phyloP scores from a whole-genome alignment of 1,140 invertebrate species.

The Plectrocnemia conspersa region DNA sequence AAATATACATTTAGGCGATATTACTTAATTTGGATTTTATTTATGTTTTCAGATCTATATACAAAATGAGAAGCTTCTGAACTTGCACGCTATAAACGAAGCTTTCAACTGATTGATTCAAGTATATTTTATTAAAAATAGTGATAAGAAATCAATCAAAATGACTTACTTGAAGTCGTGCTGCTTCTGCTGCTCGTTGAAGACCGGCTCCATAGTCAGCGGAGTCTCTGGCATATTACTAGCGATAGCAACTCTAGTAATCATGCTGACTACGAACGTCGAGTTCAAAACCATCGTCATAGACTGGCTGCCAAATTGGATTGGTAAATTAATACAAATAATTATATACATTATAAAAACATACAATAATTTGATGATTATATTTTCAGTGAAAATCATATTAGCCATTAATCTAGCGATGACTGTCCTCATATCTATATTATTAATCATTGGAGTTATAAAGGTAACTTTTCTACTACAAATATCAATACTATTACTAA shows the following conservation, averaged over 20 bases:
- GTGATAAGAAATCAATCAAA: constrained; percentile 30
- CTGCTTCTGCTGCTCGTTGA: constrained; percentile 63
- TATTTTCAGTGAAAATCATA: constrained; percentile 66
- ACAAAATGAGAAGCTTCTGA: no score
- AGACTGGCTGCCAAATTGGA: constrained; percentile 53
- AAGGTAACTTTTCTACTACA: constrained; percentile 65
- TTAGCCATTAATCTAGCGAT: constrained; percentile 74
- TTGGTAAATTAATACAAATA: constrained; percentile 35
- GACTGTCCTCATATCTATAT: constrained; percentile 69
- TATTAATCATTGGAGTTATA: constrained; percentile 68
- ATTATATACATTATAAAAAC: constrained; percentile 15
- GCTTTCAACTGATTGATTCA: no score
- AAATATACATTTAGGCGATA: not conserved
- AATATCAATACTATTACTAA: no score
- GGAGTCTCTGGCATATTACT: constrained; percentile 62
- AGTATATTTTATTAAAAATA: no score
- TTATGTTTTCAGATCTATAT: no score
- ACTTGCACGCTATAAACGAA: no score
- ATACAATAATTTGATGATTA: not conserved
- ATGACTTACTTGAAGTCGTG: constrained; percentile 51
- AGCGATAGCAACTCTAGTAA: constrained; percentile 47
- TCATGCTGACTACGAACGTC: constrained; percentile 50
- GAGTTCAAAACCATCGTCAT: constrained; percentile 69
- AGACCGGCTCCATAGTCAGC: constrained; percentile 65
- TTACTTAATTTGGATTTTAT: no score